phyloP scores from a whole-genome alignment of 2,797 vertebrate species.

The Falco biarmicus region DNA sequence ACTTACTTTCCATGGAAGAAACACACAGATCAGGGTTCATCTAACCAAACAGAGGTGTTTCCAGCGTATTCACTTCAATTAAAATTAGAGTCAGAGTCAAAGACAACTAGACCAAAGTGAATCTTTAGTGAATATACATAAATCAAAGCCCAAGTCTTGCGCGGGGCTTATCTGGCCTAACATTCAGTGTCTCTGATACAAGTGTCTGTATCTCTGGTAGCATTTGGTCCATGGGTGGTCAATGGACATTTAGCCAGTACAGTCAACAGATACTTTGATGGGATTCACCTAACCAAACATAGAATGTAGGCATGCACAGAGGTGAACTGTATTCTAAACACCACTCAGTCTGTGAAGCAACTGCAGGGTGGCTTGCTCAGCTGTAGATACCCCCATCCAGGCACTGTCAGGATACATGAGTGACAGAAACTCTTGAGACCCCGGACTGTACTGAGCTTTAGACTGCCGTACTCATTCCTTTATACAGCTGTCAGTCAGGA shows the following conservation, averaged over 20 bases:
- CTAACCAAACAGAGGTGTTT: background rate
- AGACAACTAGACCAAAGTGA: background rate
- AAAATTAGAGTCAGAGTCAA: background rate
- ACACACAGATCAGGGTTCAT: background rate
- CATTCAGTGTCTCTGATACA: rapidly evolving
- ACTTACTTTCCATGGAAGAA: background rate
- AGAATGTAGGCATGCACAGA: background rate
- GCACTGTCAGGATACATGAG: background rate
- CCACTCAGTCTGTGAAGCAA: background rate
- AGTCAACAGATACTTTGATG: background rate
- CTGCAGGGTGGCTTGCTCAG: background rate
- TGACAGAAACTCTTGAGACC: background rate
- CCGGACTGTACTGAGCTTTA: background rate
- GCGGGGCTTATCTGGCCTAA: background rate
- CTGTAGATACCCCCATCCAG: background rate
- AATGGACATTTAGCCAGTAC: background rate
- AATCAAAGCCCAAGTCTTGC: background rate
- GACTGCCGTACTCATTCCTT: background rate
- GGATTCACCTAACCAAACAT: background rate
- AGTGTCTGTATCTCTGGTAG: background rate
- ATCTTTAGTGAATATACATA: background rate
- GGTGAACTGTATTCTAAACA: background rate
- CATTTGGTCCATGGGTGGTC: background rate
- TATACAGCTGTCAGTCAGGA: background rate
- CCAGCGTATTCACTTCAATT: background rate